Evolutionary conservation across 2,113 vertebrate species (phyloP), one percentile per base, ranked within the genome.

Genomic region (Eurypyga helias): DNA sequence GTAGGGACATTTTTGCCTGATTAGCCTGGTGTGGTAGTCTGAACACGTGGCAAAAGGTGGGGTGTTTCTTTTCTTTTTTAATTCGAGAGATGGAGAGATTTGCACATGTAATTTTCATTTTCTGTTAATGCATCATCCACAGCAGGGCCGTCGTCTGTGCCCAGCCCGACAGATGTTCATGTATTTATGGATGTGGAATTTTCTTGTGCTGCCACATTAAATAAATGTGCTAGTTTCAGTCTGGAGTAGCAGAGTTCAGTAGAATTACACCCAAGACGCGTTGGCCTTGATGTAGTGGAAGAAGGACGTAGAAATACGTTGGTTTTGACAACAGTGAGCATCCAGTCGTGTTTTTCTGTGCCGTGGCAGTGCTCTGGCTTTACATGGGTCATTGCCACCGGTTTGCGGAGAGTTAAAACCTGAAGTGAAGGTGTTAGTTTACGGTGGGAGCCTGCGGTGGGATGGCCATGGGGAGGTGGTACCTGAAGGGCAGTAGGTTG

Each of bases 181-280:
- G 84, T 72, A 58, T 95, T 92, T 89, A 91, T 84, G 89, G 76
- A 60, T 86, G 82, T 69, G 75, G 51, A 91, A 69, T 95, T 95
- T 87, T 89, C 86, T 89, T 76, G 7, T 7, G 12, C 33, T 91
- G 77, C 79, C 57, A 51, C 4, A 0, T 69, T 76, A 55, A 83
- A 65, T 69, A 72, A 72, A 90, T 23, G 17, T 43, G 45, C 83
- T 76, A 6, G 17, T 94, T 95, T 76, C 57, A 61, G 33, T 52
- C 65, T 79, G 69, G 69, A 26, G 43, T 41, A 57, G 69, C 36
- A 26, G 14, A 45, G 23, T 70, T 92, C 19, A 45, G 64, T 17
- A 24, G 70, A 79, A 64, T 76, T 71, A 17, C 52, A 84, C 41
- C 48, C 60, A 66, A 80, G 17, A 9, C 7, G 0, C 23, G 0